A percentile compares a stretch with the other conserved stretches of the same genome.
These are phyloP conservation scores for Sebastes trivittatus DNA, from an alignment of 2,797 vertebrate genomes.

Conservation along the genomic window DNA sequence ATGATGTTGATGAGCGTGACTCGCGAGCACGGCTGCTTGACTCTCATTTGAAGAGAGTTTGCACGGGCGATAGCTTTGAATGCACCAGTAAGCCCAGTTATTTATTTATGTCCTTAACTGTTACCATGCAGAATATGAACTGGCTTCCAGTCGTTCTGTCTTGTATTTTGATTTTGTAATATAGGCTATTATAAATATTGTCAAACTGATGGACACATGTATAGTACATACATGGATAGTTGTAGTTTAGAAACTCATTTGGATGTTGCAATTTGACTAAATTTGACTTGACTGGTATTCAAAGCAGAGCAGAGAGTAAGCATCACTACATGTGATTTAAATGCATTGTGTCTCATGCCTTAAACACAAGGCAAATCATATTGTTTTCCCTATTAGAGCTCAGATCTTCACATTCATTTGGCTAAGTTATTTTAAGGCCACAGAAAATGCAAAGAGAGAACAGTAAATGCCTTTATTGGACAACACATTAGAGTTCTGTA, in stretches of 20 bases:
- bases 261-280: slow-evolving; percentile 51
- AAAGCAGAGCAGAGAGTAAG: slow-evolving; percentile 31
- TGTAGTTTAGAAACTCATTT: slow-evolving; percentile 15
- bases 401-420: not conserved
- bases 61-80: too few relatives aligned
- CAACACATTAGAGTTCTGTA: not conserved
- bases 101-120: too few relatives aligned
- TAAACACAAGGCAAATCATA: not conserved
- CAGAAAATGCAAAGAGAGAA: not conserved
- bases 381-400: not conserved
- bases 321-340: not conserved
- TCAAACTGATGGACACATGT: not conserved
- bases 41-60: too few relatives aligned
- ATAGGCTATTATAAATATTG: not conserved
- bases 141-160: too few relatives aligned
- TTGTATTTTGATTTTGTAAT: too few relatives aligned
- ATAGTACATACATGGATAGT: not conserved
- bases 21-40: too few relatives aligned
- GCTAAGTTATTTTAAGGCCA: not conserved
- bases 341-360: not conserved
- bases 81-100: not conserved
- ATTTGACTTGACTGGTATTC: slow-evolving; percentile 61
- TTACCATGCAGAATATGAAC: too few relatives aligned
- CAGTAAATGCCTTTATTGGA: too few relatives aligned
- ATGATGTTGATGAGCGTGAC: not conserved